These are phyloP conservation scores for Ammodytes marinus DNA, from an alignment of 2,113 vertebrate species.

Conservation along the genomic window DNA sequence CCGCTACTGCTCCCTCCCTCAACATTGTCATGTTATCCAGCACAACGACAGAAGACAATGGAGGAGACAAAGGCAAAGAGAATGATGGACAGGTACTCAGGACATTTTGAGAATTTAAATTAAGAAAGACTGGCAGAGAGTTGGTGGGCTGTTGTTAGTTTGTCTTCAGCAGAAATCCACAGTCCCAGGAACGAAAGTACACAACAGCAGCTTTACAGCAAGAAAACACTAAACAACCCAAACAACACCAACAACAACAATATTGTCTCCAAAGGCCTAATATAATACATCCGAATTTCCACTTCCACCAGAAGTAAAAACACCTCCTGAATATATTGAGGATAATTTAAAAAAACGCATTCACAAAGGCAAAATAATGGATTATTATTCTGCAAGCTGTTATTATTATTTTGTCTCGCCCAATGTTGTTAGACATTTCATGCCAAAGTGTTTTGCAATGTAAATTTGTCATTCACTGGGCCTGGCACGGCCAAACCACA, in stretches of 20 bases:
- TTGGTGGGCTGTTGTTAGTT: constrained; percentile 38
- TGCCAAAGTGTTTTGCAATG: constrained; percentile 19
- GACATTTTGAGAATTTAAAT: constrained; percentile 52
- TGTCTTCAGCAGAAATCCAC: constrained; percentile 29
- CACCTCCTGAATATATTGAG: neutral
- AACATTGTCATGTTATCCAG: constrained; percentile 57
- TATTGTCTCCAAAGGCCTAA: neutral
- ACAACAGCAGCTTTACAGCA: neutral
- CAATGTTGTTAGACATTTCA: constrained; percentile 20
- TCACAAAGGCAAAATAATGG: constrained; percentile 14
- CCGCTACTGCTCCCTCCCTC: constrained; percentile 65
- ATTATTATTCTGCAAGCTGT: constrained; percentile 10
- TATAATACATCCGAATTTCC: neutral
- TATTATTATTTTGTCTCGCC: constrained; percentile 8
- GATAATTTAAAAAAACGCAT: constrained; percentile 7
- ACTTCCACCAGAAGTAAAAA: constrained; percentile 12
- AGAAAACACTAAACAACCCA: neutral
- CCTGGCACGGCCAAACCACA: constrained; percentile 31
- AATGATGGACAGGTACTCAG: constrained; percentile 66
- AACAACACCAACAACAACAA: too few species aligned
- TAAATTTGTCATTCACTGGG: constrained; percentile 41
- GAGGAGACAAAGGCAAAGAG: constrained; percentile 30
- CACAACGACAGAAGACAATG: constrained; percentile 49
- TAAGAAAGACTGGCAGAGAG: constrained; percentile 44
- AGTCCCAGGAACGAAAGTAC: neutral